These are phyloP conservation scores for Dipodomys ordii DNA, from an alignment of 2,113 vertebrate species.

Conservation along the genomic window DNA sequence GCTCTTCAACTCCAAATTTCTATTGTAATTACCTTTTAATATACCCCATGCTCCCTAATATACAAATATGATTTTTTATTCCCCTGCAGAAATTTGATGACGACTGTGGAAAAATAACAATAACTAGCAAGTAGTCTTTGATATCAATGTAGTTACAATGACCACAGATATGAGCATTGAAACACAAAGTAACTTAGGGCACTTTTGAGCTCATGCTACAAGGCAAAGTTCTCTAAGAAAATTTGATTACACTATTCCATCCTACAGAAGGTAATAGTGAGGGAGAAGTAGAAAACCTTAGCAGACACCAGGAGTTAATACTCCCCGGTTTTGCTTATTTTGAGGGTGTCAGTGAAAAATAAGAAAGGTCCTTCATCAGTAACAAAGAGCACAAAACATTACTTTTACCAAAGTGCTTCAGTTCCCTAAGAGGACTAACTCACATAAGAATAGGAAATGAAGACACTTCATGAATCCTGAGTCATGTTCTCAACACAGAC, in stretches of 20 bases:
- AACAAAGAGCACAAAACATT: not conserved
- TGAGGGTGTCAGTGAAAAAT: not conserved
- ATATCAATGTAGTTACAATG: not conserved
- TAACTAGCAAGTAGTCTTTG: not conserved
- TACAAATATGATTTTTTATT: not conserved
- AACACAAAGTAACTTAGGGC: constrained; percentile 22
- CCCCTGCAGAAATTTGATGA: not conserved
- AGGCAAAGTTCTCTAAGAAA: not conserved
- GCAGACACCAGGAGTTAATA: not conserved
- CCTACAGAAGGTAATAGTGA: not conserved
- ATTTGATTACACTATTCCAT: not conserved
- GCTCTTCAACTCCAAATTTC: constrained; percentile 38
- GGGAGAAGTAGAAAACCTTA: not conserved
- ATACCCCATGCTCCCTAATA: not conserved
- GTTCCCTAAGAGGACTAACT: not conserved
- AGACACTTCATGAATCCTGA: not conserved
- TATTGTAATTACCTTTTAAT: not conserved
- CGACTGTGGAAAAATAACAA: not conserved
- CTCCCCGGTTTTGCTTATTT: not conserved
- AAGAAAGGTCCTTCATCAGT: not conserved
- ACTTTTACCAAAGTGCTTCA: not conserved
- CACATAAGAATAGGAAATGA: too few relatives aligned
- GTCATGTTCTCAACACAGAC: not conserved
- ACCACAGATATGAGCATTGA: not conserved
- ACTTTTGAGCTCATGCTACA: not conserved